A percentile compares a stretch with the other conserved stretches of the same genome.
Evolutionary conservation across 2,797 vertebrate species (phyloP).

Genomic region (Channallabes apus): DNA sequence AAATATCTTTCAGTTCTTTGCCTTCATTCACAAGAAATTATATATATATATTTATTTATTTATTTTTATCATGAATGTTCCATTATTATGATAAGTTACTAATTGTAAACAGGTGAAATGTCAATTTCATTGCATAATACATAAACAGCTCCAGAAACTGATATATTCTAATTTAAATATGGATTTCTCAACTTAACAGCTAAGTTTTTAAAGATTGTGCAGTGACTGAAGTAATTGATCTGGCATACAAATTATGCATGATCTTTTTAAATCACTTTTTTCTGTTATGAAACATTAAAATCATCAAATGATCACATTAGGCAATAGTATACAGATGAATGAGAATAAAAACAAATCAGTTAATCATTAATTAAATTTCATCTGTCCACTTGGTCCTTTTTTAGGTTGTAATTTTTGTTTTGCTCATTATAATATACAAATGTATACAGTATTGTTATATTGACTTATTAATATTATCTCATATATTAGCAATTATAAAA

Average conservation of each 20-base stretch:
- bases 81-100: background rate
- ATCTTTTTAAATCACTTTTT: background rate
- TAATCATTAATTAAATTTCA: background rate
- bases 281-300: background rate
- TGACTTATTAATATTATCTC: background rate
- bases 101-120: background rate
- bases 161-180: background rate
- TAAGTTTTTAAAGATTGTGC: background rate
- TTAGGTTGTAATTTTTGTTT: background rate
- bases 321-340: background rate
- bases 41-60: too few species aligned
- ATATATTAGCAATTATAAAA: background rate
- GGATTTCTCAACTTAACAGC: background rate
- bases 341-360: background rate
- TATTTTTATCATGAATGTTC: background rate
- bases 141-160: background rate
- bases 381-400: background rate
- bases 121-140: background rate
- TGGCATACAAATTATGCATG: background rate
- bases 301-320: background rate
- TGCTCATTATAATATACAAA: background rate
- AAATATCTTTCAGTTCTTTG: too few species aligned
- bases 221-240: too few species aligned
- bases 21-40: too few species aligned
- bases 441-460: background rate